A percentile compares a stretch with the other conserved stretches of the same genome.
Evolutionary conservation across 2,113 vertebrate genomes (phyloP).

Genomic region (Phylloscopus trochiloides): DNA sequence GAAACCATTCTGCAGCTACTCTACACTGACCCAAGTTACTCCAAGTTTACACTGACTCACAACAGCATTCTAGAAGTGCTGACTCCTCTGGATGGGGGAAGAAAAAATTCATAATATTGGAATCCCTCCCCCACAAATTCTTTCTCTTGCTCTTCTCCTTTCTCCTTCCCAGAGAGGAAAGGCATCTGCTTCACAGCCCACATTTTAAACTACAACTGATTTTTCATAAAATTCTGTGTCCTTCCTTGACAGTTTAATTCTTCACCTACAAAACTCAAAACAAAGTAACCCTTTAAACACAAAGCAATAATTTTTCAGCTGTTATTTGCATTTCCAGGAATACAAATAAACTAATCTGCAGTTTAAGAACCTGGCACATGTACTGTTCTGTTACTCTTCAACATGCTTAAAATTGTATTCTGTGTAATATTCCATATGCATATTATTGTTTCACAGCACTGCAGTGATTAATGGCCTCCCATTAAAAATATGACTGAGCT

Average conservation of each 20-base stretch:
- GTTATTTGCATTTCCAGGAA: background rate
- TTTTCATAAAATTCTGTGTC: background rate
- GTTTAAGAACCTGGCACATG: background rate
- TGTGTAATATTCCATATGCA: background rate
- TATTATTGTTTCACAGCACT: background rate
- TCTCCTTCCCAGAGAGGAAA: background rate
- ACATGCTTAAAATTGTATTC: background rate
- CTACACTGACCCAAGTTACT: background rate
- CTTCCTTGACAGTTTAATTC: background rate
- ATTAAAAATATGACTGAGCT: background rate
- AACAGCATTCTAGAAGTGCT: background rate
- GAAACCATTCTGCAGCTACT: background rate
- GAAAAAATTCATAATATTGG: background rate
- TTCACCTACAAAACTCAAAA: background rate
- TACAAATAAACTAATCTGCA: background rate
- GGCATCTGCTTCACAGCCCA: background rate
- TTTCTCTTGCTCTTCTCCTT: background rate
- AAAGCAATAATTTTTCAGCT: background rate
- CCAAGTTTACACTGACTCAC: background rate
- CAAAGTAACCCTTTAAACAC: background rate
- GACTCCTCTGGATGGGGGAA: background rate
- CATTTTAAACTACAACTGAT: background rate
- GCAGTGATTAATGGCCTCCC: conserved; percentile 1
- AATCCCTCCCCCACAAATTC: conserved; percentile 16
- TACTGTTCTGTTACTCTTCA: background rate